Evolutionary conservation across 2,888 invertebrate genomes (phyloP).

Genomic region (Nemoura dubitans): DNA sequence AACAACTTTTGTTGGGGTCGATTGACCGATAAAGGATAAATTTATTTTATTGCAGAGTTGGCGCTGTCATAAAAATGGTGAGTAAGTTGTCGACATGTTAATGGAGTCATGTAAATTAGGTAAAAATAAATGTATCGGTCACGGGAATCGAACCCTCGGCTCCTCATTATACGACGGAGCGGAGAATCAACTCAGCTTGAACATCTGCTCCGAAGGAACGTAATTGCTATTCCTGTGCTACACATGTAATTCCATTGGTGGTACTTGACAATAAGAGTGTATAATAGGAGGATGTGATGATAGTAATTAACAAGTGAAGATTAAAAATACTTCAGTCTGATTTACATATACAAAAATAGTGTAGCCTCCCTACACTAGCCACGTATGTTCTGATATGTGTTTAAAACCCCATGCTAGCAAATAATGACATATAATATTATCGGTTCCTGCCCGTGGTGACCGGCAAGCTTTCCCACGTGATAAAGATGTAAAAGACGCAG

Average conservation of each 20-base stretch:
- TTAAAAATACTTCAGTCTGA: background rate
- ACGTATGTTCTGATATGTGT: background rate
- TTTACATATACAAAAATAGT: background rate
- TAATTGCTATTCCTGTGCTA: background rate
- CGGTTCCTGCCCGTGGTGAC: background rate
- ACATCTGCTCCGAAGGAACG: background rate
- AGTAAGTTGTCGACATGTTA: background rate
- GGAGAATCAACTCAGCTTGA: background rate
- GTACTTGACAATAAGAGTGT: background rate
- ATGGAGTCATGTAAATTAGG: background rate
- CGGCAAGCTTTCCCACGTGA: conserved; percentile 33
- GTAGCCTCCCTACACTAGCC: background rate
- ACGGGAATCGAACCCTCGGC: background rate
- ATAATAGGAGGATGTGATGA: background rate
- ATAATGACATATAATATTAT: conserved; percentile 7
- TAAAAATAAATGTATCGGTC: background rate
- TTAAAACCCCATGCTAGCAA: conserved; percentile 13
- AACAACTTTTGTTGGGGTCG: too few relatives aligned
- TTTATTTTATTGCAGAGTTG: too few relatives aligned
- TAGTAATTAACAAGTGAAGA: background rate
- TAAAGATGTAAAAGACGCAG: conserved; percentile 31
- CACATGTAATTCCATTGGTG: background rate
- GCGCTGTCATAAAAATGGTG: too few relatives aligned
- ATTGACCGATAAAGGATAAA: too few relatives aligned
- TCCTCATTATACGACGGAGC: background rate